Conservation (phyloP, 2,888 invertebrate species). For the Elgonia sp. region DNA sequence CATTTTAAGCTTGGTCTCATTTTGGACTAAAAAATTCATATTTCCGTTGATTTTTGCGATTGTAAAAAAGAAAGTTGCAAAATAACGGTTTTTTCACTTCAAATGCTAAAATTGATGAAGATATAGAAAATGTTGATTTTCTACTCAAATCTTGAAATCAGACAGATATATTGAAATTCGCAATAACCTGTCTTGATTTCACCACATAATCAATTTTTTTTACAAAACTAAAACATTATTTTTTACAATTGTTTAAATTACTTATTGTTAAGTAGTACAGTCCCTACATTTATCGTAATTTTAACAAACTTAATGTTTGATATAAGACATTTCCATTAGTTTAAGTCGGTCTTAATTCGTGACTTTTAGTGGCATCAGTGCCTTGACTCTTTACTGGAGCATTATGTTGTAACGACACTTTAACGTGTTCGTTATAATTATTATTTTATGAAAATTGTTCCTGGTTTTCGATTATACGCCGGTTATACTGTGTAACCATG, state of each 20-base stretch:
- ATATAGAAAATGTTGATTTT: background rate
- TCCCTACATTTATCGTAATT: background rate
- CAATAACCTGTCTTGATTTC: too few species aligned
- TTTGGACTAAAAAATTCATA: too few species aligned
- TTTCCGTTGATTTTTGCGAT: too few species aligned
- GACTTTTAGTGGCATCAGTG: conserved; percentile 25
- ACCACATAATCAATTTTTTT: too few species aligned
- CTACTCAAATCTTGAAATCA: too few species aligned
- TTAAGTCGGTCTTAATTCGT: conserved; percentile 10
- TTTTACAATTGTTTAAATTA: too few species aligned
- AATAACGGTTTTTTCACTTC: too few species aligned
- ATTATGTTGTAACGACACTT: conserved; percentile 15
- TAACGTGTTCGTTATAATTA: background rate
- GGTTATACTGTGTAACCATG: conserved; percentile 96
- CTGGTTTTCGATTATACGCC: conserved; percentile 87
- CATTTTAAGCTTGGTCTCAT: background rate
- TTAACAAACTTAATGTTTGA: background rate
- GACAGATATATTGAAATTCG: too few species aligned
- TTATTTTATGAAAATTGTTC: too few species aligned
- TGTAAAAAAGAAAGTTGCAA: too few species aligned
- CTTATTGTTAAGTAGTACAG: background rate
- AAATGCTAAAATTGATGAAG: conserved; percentile 33
- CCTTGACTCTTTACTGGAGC: conserved; percentile 34
- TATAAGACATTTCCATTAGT: background rate
- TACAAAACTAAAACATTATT: too few species aligned